Evolutionary conservation across 2,797 vertebrate genomes (phyloP).

Genomic region (Cyclura pinguis): DNA sequence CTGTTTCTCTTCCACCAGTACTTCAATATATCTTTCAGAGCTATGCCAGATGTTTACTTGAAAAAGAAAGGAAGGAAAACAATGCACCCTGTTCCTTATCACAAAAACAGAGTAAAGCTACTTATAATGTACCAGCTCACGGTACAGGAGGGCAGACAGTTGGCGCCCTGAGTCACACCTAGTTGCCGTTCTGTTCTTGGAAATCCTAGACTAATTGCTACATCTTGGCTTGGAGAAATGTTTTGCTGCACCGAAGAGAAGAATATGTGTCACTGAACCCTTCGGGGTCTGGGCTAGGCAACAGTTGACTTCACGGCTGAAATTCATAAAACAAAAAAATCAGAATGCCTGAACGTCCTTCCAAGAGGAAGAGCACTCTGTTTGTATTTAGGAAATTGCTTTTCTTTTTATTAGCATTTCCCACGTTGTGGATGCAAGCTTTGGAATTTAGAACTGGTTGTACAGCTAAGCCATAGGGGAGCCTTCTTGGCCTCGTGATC

Average conservation of each 20-base stretch:
- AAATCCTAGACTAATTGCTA: background rate
- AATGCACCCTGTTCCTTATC: background rate
- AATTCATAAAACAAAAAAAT: background rate
- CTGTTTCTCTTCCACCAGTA: background rate
- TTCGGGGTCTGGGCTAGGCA: background rate
- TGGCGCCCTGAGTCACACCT: background rate
- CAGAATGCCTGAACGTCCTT: background rate
- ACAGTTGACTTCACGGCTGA: background rate
- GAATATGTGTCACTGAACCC: too few relatives aligned
- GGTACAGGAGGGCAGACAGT: background rate
- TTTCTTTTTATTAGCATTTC: background rate
- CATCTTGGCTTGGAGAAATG: background rate
- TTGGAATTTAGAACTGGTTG: constrained; percentile 13
- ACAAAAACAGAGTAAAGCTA: background rate
- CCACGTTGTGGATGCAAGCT: background rate
- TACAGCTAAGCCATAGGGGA: background rate
- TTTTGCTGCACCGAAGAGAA: background rate
- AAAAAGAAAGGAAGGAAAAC: background rate
- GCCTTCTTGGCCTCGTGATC: background rate
- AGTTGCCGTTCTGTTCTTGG: background rate
- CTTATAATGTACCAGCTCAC: background rate
- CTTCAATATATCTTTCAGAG: background rate
- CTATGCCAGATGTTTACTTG: background rate
- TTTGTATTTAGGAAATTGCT: background rate
- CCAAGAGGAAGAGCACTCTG: background rate